phyloP scores from a whole-genome alignment of 2,888 invertebrate genomes.

The Eupelmus urozonus region DNA sequence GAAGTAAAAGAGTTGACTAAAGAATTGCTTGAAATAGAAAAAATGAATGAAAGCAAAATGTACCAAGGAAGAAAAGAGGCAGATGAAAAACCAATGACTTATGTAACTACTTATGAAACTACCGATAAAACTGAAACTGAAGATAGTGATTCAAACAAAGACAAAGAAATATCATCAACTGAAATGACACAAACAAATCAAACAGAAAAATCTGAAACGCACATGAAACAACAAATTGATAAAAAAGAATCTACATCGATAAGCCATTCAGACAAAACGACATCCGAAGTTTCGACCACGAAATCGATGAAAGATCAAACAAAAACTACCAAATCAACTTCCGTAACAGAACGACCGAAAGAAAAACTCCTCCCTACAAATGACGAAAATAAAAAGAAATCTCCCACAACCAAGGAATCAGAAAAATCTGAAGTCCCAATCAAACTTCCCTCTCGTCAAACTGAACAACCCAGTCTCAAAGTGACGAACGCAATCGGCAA shows the following conservation, averaged over 20 bases:
- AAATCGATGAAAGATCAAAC: slow-evolving; percentile 31
- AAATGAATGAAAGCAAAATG: neutral
- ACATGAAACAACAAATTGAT: slow-evolving; percentile 1
- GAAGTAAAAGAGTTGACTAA: slow-evolving; percentile 19
- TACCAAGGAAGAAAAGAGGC: neutral
- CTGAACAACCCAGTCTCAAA: slow-evolving; percentile 6
- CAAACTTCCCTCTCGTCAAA: neutral
- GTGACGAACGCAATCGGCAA: slow-evolving; percentile 13
- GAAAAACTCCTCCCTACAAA: neutral
- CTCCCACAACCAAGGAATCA: neutral
- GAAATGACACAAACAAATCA: slow-evolving; percentile 3
- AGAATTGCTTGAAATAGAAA: slow-evolving; percentile 23
- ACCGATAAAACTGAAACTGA: too few species aligned
- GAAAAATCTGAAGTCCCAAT: slow-evolving; percentile 13
- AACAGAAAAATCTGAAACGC: slow-evolving; percentile 3
- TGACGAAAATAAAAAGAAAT: slow-evolving; percentile 3
- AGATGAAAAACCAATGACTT: neutral
- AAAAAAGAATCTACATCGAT: slow-evolving; percentile 1
- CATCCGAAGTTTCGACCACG: slow-evolving; percentile 3
- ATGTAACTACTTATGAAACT: neutral
- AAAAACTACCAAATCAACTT: neutral
- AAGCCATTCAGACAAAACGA: slow-evolving; percentile 5
- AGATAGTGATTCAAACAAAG: slow-evolving; percentile 27
- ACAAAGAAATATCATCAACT: slow-evolving; percentile 8
- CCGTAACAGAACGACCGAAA: neutral